Evolutionary conservation across 2,888 invertebrate species (phyloP).

Genomic region (Helobdella robusta): DNA sequence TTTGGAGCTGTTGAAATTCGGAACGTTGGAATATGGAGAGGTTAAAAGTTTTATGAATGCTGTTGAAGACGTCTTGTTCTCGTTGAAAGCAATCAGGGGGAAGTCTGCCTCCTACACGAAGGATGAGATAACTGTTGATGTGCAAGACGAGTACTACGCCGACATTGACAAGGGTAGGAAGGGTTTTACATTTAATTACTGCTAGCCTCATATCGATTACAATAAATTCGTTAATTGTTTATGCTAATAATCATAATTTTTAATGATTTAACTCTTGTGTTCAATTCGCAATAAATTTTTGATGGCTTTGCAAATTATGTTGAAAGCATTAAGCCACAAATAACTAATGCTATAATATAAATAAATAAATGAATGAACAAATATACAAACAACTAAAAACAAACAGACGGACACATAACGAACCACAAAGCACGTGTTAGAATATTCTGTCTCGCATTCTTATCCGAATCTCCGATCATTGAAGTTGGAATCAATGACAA

Average conservation of each 20-base stretch:
- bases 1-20: conserved; percentile 89
- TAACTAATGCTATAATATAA: too few relatives aligned
- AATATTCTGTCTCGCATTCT: conserved; percentile 87
- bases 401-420: conserved; percentile 40
- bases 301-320: too few relatives aligned
- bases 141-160: conserved; percentile 48
- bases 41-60: conserved; percentile 80
- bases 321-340: too few relatives aligned
- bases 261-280: too few relatives aligned
- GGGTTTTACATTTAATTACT: neutral
- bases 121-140: conserved; percentile 48
- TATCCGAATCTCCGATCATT: conserved; percentile 83
- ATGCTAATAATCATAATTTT: neutral
- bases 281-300: too few relatives aligned
- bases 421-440: conserved; percentile 83
- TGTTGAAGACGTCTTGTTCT: conserved; percentile 75
- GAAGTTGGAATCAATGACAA: conserved; percentile 95
- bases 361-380: too few relatives aligned
- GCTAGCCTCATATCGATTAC: neutral
- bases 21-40: conserved; percentile 76
- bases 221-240: neutral
- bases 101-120: conserved; percentile 47
- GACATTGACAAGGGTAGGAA: conserved; percentile 41
- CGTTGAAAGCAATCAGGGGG: conserved; percentile 42
- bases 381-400: too few relatives aligned